phyloP scores from a whole-genome alignment of 2,113 vertebrate genomes.

The Megaleporinus macrocephalus region DNA sequence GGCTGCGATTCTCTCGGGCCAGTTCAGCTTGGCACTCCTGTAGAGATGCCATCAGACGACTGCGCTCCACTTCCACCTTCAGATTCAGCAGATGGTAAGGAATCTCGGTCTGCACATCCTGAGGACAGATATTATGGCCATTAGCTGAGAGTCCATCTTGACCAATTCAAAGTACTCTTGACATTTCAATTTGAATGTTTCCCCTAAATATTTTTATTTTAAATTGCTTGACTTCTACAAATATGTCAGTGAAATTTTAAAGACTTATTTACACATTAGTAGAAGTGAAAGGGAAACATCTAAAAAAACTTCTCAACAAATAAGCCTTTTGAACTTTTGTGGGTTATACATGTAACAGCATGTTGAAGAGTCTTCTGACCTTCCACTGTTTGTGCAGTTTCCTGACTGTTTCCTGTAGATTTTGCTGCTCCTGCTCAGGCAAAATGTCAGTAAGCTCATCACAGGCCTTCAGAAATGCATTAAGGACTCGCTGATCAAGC shows the following conservation, averaged over 20 bases:
- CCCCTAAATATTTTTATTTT: not conserved
- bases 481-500: conserved; percentile 91
- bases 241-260: no score
- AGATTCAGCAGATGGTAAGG: conserved; percentile 90
- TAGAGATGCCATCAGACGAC: conserved; percentile 79
- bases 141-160: not conserved
- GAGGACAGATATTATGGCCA: conserved; percentile 11
- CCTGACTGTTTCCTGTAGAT: conserved; percentile 92
- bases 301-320: not conserved
- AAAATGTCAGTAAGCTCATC: conserved; percentile 97
- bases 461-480: conserved; percentile 94
- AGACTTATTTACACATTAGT: no score
- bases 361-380: conserved; percentile 73
- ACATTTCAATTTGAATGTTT: not conserved
- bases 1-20: conserved; percentile 83
- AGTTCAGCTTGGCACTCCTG: conserved; percentile 89
- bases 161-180: not conserved
- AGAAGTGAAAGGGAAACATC: no score
- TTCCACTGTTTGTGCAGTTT: conserved; percentile 98
- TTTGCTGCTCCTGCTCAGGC: conserved; percentile 92
- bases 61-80: conserved; percentile 89
- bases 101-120: conserved; percentile 92
- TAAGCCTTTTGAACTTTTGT: not conserved
- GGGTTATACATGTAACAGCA: not conserved
- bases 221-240: no score